Percentiles rank a stretch among this genome's conserved stretches.
These are phyloP conservation scores for Anas platyrhynchos DNA, from an alignment of 2,113 vertebrate genomes.

Conservation along the genomic window DNA sequence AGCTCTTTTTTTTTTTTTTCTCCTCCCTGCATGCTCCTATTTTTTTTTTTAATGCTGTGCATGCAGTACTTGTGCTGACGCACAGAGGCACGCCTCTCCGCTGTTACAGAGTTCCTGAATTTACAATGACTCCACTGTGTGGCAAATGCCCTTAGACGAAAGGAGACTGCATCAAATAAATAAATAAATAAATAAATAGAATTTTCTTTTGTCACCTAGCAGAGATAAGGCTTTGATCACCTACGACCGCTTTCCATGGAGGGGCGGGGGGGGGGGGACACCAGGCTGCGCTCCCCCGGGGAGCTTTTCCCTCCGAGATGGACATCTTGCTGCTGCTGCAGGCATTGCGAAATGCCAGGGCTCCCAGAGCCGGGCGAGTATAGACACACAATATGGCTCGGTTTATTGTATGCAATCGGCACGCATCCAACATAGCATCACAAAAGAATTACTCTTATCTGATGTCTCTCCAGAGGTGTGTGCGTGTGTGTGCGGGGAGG, in stretches of 20 bases:
- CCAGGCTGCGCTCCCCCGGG: neutral
- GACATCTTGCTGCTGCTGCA: conserved; percentile 46
- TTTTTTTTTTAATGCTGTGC: conserved; percentile 60
- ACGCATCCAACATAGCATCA: conserved; percentile 62
- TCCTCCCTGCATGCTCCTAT: conserved; percentile 50
- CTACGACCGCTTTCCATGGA: neutral
- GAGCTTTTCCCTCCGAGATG: conserved; percentile 34
- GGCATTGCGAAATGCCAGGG: conserved; percentile 45
- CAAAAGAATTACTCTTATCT: conserved; percentile 58
- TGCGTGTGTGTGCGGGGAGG: neutral
- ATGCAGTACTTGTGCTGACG: conserved; percentile 69
- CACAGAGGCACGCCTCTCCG: conserved; percentile 62
- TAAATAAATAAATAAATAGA: neutral
- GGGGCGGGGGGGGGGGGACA: neutral
- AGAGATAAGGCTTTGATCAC: conserved; percentile 39
- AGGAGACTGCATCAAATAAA: conserved; percentile 65
- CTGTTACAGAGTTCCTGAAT: conserved; percentile 60
- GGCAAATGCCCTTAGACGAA: conserved; percentile 72
- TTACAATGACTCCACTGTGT: conserved; percentile 56
- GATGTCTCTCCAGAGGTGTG: conserved; percentile 48
- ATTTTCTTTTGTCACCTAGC: conserved; percentile 21
- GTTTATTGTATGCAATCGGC: conserved; percentile 45
- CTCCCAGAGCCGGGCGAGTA: conserved; percentile 57
- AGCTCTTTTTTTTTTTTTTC: conserved; percentile 20
- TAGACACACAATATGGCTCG: conserved; percentile 67